Evolutionary conservation across 2,797 vertebrate genomes (phyloP).

Genomic region (Hephaestus fuliginosus): DNA sequence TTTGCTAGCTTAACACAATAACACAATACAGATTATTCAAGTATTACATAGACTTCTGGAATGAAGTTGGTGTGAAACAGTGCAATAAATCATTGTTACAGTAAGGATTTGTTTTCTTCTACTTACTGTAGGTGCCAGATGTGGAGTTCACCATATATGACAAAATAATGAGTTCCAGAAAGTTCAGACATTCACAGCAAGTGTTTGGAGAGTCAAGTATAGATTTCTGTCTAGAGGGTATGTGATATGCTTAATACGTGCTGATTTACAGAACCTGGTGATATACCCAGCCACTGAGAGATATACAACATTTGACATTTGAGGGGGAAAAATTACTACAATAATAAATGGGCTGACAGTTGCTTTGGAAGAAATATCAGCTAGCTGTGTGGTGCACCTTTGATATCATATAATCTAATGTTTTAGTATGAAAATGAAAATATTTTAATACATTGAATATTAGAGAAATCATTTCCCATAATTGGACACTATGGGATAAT

Average conservation of each 20-base stretch:
- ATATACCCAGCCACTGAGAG: neutral
- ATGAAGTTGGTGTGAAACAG: constrained; percentile 7
- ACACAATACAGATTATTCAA: neutral
- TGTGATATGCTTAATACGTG: constrained; percentile 11
- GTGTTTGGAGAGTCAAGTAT: constrained; percentile 24
- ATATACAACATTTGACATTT: neutral
- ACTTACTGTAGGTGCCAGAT: neutral
- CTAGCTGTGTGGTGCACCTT: neutral
- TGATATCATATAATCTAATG: neutral
- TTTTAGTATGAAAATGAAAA: neutral
- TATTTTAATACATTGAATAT: neutral
- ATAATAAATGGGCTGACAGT: neutral
- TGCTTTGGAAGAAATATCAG: neutral
- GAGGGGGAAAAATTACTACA: neutral
- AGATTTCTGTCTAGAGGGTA: constrained; percentile 11
- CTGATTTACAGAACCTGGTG: constrained; percentile 11
- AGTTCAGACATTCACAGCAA: constrained; percentile 23
- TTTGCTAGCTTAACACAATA: neutral
- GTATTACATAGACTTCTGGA: neutral
- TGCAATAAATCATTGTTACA: constrained; percentile 13
- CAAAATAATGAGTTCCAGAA: constrained; percentile 46
- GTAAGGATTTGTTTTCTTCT: constrained; percentile 24
- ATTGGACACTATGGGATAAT: neutral
- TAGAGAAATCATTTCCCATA: neutral
- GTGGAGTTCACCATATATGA: constrained; percentile 20